phyloP scores from a whole-genome alignment of 2,113 vertebrate genomes.

The Hippopotamus amphibius region DNA sequence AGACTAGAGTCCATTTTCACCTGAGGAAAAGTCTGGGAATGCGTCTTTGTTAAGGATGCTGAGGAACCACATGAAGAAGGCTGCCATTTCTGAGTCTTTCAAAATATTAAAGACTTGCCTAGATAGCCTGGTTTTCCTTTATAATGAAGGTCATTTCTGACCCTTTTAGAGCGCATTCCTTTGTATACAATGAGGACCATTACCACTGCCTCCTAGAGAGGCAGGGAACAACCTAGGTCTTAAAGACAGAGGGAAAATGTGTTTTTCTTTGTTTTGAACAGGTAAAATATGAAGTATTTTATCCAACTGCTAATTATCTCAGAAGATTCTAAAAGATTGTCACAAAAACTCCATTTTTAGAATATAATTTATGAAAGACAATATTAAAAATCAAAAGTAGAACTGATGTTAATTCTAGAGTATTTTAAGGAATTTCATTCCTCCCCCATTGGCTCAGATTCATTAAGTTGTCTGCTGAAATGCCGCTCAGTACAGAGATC shows the following conservation, averaged over 20 bases:
- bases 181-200: background rate
- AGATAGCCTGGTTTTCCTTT: background rate
- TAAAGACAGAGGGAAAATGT: background rate
- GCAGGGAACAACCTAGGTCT: background rate
- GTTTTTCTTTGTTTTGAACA: conserved; percentile 21
- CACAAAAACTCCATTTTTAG: background rate
- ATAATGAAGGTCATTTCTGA: background rate
- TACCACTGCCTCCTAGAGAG: background rate
- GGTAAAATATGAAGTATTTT: background rate
- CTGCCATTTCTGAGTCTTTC: background rate
- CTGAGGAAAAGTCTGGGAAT: background rate
- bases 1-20: background rate
- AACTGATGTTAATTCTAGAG: background rate
- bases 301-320: background rate
- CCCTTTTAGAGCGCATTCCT: background rate
- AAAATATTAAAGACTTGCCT: background rate
- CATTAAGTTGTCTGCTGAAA: background rate
- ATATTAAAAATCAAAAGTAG: background rate
- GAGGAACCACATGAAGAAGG: background rate
- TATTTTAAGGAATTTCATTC: background rate
- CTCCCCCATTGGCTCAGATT: background rate
- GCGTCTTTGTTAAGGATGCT: background rate
- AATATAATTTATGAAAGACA: background rate
- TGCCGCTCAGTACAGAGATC: background rate
- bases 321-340: background rate